Evolutionary conservation across 2,113 vertebrate species (phyloP).

Genomic region (Ciconia boyciana): DNA sequence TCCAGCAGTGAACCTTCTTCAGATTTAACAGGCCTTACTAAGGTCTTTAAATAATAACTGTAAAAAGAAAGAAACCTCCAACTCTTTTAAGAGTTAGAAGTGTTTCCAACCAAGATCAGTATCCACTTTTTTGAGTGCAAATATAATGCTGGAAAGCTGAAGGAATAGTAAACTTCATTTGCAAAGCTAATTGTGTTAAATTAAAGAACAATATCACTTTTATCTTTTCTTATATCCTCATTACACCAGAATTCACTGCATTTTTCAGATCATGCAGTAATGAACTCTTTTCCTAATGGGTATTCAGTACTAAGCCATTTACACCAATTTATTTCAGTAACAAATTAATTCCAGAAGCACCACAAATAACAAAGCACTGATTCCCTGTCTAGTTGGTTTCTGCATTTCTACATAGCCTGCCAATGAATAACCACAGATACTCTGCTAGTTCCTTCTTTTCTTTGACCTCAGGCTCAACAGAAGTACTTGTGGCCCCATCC

Average conservation of each 20-base stretch:
- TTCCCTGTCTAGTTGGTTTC: neutral
- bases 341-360: neutral
- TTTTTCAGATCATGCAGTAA: neutral
- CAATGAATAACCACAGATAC: neutral
- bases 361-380: neutral
- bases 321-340: neutral
- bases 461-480: neutral
- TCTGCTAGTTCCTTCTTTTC: fast-evolving
- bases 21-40: neutral
- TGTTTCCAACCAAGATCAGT: neutral
- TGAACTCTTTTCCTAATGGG: neutral
- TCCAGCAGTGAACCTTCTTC: neutral
- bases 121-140: neutral
- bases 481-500: neutral
- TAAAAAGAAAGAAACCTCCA: neutral
- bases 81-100: neutral
- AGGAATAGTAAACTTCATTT: neutral
- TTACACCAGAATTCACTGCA: neutral
- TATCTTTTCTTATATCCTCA: neutral
- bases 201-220: neutral
- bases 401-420: neutral
- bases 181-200: neutral
- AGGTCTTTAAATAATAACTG: neutral
- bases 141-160: neutral
- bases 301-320: neutral